Evolutionary conservation across 2,113 vertebrate genomes (phyloP).

Genomic region (Osmerus mordax): DNA sequence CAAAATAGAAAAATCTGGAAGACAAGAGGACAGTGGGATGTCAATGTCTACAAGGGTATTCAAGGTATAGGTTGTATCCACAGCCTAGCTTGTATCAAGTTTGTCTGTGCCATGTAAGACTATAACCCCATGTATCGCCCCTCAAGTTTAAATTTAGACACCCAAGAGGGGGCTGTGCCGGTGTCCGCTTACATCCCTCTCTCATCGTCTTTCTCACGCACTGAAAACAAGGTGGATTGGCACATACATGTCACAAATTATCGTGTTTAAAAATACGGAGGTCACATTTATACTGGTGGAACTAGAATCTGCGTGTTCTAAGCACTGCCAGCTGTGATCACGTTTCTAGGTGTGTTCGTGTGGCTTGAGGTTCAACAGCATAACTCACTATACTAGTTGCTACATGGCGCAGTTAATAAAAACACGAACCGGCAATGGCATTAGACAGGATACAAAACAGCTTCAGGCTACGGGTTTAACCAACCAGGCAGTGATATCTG

Average conservation of each 20-base stretch:
- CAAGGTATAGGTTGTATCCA: background rate
- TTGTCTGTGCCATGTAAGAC: conserved; percentile 64
- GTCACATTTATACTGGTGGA: background rate
- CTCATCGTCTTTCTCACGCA: conserved; percentile 27
- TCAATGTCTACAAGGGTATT: conserved; percentile 10
- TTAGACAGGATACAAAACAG: too few relatives aligned
- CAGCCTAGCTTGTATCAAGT: conserved; percentile 23
- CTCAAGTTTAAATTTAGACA: conserved; percentile 74
- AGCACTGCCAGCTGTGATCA: too few relatives aligned
- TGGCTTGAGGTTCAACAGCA: too few relatives aligned
- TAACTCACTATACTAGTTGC: too few relatives aligned
- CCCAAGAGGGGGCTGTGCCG: conserved; percentile 51
- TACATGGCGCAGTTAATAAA: too few relatives aligned
- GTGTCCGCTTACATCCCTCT: conserved; percentile 69
- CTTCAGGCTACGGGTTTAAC: too few relatives aligned
- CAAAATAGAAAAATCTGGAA: conserved; percentile 99
- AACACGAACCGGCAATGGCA: too few relatives aligned
- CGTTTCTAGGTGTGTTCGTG: too few relatives aligned
- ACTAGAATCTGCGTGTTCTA: too few relatives aligned
- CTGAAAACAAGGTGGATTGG: conserved; percentile 35
- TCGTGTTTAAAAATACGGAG: background rate
- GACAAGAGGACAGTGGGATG: background rate
- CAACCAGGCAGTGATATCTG: too few relatives aligned
- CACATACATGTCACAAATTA: background rate
- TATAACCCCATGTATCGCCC: conserved; percentile 64